Evolutionary conservation across 2,797 vertebrate genomes (phyloP).

Genomic region (Euthynnus affinis): DNA sequence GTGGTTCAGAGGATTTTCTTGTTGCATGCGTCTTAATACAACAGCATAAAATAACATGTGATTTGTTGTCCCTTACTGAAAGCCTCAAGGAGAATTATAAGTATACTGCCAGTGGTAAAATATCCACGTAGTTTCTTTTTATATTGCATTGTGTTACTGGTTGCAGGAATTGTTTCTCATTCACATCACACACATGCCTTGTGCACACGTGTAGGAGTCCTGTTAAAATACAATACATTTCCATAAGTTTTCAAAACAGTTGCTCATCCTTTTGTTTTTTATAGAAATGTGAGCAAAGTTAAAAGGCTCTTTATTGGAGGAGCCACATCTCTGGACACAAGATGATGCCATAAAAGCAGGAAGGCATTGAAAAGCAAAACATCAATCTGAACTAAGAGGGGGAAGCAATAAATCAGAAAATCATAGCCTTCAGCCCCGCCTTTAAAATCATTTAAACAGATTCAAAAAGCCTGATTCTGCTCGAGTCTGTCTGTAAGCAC

Average conservation of each 20-base stretch:
- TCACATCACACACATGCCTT: conserved; percentile 32
- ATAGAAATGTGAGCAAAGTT: conserved; percentile 87
- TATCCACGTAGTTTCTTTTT: conserved; percentile 58
- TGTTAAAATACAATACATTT: conserved; percentile 72
- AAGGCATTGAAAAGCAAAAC: conserved; percentile 85
- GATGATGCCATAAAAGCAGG: conserved; percentile 88
- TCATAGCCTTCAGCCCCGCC: conserved; percentile 82
- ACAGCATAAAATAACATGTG: conserved; percentile 69
- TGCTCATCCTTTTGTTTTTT: conserved; percentile 80
- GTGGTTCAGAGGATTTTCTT: conserved; percentile 75
- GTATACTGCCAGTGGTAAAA: conserved; percentile 72
- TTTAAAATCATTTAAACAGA: conserved; percentile 90
- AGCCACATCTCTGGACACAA: conserved; percentile 89
- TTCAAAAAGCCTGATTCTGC: conserved; percentile 87
- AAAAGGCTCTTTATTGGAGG: conserved; percentile 88
- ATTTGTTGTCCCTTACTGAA: conserved; percentile 74
- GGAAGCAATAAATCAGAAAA: conserved; percentile 86
- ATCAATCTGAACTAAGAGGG: conserved; percentile 88
- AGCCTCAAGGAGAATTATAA: conserved; percentile 77
- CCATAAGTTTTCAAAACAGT: conserved; percentile 73
- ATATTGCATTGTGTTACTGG: conserved; percentile 44
- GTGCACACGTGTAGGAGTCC: conserved; percentile 17
- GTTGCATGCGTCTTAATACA: conserved; percentile 71
- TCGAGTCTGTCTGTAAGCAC: conserved; percentile 85
- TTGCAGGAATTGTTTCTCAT: conserved; percentile 37